Evolutionary conservation across 92 coral and sea anemone genomes (phyloP).

Genomic region (Paramuricea clavata): DNA sequence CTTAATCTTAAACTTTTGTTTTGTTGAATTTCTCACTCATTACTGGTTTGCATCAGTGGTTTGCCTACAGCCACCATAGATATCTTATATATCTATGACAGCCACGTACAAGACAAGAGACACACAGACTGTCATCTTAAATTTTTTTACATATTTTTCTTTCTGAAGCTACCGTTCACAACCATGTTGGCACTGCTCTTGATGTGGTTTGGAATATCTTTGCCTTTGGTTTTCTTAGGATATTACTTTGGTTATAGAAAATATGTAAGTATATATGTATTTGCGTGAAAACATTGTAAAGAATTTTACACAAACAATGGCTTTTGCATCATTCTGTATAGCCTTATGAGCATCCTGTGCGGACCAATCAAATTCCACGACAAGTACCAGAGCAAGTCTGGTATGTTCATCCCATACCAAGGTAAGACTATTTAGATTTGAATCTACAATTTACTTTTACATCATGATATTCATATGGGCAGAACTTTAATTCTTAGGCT

Average conservation of each 20-base stretch:
- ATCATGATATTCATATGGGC: too few relatives aligned
- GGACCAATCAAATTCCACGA: conserved; percentile 98
- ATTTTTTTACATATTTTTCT: too few relatives aligned
- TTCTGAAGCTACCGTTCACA: conserved; percentile 88
- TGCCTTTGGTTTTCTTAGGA: conserved; percentile 89
- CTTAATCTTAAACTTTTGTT: too few relatives aligned
- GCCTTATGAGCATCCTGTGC: conserved; percentile 97
- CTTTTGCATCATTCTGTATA: conserved; percentile 34
- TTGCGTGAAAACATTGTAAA: not conserved
- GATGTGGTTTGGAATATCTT: conserved; percentile 93
- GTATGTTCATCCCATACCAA: conserved; percentile 89
- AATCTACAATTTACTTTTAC: too few relatives aligned
- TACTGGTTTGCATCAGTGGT: too few relatives aligned
- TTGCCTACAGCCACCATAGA: too few relatives aligned
- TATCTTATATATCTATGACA: too few relatives aligned
- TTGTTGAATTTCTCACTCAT: too few relatives aligned
- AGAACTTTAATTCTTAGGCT: too few relatives aligned
- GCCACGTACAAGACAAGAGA: too few relatives aligned
- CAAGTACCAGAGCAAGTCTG: conserved; percentile 98
- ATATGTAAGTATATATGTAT: conserved; percentile 71
- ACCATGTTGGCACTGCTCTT: conserved; percentile 94
- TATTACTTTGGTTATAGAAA: conserved; percentile 98
- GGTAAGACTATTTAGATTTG: conserved; percentile 55
- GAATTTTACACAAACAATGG: not conserved
- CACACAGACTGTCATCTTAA: too few relatives aligned